phyloP scores from a whole-genome alignment of 2,888 invertebrate species.

The Erynnis tages region DNA sequence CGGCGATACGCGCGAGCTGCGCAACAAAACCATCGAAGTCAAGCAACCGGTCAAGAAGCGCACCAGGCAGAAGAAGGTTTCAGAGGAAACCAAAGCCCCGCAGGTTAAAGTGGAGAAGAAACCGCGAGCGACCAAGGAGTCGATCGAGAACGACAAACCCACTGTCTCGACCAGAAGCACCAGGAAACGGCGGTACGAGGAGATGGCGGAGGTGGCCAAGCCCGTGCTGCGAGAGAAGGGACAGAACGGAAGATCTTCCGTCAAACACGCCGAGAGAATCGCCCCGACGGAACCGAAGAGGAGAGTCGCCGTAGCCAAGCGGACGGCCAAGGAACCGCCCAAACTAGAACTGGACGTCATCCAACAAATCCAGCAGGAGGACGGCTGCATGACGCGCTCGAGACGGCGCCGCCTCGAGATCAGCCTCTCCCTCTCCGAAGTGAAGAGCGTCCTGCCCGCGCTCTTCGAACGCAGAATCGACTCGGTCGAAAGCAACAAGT shows the following conservation, averaged over 20 bases:
- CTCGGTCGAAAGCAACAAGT: constrained; percentile 56
- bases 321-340: constrained; percentile 34
- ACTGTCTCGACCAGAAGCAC: constrained; percentile 47
- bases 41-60: not conserved
- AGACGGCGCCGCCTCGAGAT: constrained; percentile 59
- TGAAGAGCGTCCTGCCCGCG: constrained; percentile 49
- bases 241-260: constrained; percentile 57
- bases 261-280: constrained; percentile 35
- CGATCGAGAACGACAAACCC: constrained; percentile 70
- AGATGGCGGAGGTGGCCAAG: constrained; percentile 52
- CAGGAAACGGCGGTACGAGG: constrained; percentile 61
- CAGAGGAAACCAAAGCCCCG: not conserved
- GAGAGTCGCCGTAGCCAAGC: constrained; percentile 52
- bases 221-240: constrained; percentile 71
- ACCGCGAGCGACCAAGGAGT: constrained; percentile 60
- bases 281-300: constrained; percentile 42
- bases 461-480: constrained; percentile 58
- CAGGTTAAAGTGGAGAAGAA: constrained; percentile 40
- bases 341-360: constrained; percentile 40
- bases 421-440: constrained; percentile 64
- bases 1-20: constrained; percentile 38
- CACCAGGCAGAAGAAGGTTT: constrained; percentile 25
- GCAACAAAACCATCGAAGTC: constrained; percentile 33
- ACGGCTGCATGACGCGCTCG: constrained; percentile 63
- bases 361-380: constrained; percentile 20